These are phyloP conservation scores for Thymallus thymallus DNA, from an alignment of 2,113 vertebrate genomes.

Conservation along the genomic window DNA sequence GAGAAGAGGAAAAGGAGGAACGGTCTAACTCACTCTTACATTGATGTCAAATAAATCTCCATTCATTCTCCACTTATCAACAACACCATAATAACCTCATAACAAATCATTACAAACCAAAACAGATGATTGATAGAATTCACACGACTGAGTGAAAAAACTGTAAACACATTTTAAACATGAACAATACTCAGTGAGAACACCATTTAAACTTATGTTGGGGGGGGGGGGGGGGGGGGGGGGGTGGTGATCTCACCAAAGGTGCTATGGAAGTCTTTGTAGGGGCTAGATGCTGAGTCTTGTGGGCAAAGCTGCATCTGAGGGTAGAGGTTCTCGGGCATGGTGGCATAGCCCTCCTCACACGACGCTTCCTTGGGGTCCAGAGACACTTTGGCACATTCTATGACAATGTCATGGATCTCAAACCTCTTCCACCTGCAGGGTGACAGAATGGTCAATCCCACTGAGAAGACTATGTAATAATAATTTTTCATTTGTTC, in stretches of 20 bases:
- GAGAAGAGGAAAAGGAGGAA: slow-evolving; percentile 12
- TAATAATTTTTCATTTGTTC: no score
- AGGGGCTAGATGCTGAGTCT: slow-evolving; percentile 82
- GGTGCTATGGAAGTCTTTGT: slow-evolving; percentile 82
- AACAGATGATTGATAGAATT: background rate
- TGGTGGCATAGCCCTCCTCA: slow-evolving; percentile 89
- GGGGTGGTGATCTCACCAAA: slow-evolving; percentile 76
- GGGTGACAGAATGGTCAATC: no score
- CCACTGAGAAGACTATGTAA: no score
- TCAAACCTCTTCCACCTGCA: slow-evolving; percentile 95
- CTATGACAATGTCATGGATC: slow-evolving; percentile 97
- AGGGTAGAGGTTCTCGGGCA: slow-evolving; percentile 83
- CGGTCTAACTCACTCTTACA: background rate
- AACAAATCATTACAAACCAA: background rate
- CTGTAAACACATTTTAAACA: background rate
- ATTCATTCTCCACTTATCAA: no score
- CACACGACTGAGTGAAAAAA: background rate
- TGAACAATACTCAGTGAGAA: background rate
- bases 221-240: no score
- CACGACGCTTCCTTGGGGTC: slow-evolving; percentile 94
- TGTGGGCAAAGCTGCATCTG: slow-evolving; percentile 78
- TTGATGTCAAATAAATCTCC: no score
- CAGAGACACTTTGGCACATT: slow-evolving; percentile 99
- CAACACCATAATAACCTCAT: background rate
- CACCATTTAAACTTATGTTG: background rate